Conservation (phyloP, 2,888 invertebrate species). For the Hydriomena furcata region DNA sequence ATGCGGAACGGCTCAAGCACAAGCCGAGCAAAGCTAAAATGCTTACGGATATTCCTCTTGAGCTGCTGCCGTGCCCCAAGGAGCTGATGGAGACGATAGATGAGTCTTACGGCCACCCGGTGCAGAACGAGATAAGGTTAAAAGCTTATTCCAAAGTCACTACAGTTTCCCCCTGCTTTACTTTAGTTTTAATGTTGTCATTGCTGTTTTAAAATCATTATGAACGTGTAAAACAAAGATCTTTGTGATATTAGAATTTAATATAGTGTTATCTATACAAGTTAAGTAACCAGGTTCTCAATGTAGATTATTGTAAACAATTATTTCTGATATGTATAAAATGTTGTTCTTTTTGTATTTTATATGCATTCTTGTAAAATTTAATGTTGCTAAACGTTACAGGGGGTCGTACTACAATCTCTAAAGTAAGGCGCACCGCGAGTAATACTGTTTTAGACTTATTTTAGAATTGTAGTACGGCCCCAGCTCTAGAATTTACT, state of each 20-base stretch:
- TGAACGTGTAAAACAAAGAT: constrained; percentile 49
- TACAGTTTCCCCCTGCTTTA: constrained; percentile 50
- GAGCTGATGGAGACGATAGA: constrained; percentile 73
- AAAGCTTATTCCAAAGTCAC: constrained; percentile 67
- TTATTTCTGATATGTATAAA: constrained; percentile 8
- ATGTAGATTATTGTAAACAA: constrained; percentile 37
- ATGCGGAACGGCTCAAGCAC: constrained; percentile 53
- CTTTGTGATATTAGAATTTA: constrained; percentile 78
- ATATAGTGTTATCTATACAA: constrained; percentile 55
- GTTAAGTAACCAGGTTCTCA: constrained; percentile 45
- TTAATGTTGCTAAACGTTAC: constrained; percentile 18
- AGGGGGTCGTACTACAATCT: too few relatives aligned
- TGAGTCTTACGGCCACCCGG: constrained; percentile 72
- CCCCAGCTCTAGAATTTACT: too few relatives aligned
- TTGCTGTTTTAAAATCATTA: constrained; percentile 49
- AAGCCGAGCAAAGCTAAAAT: constrained; percentile 61
- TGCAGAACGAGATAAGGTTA: constrained; percentile 75
- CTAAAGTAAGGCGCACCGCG: too few relatives aligned
- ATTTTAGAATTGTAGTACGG: too few relatives aligned
- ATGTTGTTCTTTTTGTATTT: constrained; percentile 20
- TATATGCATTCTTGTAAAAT: constrained; percentile 20
- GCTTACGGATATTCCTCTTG: constrained; percentile 68
- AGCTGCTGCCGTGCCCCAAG: constrained; percentile 75
- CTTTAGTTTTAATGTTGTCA: constrained; percentile 46
- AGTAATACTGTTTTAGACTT: too few relatives aligned